A percentile compares a stretch with the other conserved stretches of the same genome.
phyloP scores from a whole-genome alignment of 2,888 invertebrate genomes.

The Linnaemya tessellans region DNA sequence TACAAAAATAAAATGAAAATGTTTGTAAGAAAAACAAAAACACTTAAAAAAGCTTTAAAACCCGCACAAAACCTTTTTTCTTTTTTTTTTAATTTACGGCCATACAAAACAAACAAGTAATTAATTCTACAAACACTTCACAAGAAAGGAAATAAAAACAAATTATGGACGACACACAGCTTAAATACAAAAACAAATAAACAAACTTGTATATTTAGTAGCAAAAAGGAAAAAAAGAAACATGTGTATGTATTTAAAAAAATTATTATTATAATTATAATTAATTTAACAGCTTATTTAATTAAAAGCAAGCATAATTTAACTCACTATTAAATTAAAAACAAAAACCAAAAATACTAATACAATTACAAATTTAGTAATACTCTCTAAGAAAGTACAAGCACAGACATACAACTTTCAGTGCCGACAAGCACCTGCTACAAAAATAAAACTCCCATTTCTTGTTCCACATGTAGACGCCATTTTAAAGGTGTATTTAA shows the following conservation, averaged over 20 bases:
- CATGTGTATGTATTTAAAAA: conserved; percentile 15
- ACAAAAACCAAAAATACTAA: conserved; percentile 18
- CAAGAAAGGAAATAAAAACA: conserved; percentile 7
- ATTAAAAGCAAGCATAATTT: conserved; percentile 35
- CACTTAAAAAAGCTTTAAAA: conserved; percentile 16
- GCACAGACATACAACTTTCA: background rate
- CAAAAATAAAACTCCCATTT: no score
- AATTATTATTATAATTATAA: conserved; percentile 38
- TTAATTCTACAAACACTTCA: conserved; percentile 14
- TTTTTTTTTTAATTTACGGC: conserved; percentile 36
- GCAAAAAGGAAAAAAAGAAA: conserved; percentile 6
- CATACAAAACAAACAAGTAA: conserved; percentile 36
- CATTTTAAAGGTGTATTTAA: no score
- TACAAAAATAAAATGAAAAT: background rate
- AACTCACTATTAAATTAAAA: background rate
- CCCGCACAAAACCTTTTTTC: conserved; percentile 61
- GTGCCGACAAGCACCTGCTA: background rate
- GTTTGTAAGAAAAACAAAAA: background rate
- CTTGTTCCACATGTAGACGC: no score
- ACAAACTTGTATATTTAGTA: conserved; percentile 15
- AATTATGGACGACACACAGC: background rate
- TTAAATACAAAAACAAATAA: background rate
- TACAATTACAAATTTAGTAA: conserved; percentile 15
- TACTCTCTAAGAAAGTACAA: conserved; percentile 12
- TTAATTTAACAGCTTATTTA: conserved; percentile 22